Base-by-base conservation (phyloP, 2,797 vertebrate genomes). In the Halcyon leucocephala region DNA sequence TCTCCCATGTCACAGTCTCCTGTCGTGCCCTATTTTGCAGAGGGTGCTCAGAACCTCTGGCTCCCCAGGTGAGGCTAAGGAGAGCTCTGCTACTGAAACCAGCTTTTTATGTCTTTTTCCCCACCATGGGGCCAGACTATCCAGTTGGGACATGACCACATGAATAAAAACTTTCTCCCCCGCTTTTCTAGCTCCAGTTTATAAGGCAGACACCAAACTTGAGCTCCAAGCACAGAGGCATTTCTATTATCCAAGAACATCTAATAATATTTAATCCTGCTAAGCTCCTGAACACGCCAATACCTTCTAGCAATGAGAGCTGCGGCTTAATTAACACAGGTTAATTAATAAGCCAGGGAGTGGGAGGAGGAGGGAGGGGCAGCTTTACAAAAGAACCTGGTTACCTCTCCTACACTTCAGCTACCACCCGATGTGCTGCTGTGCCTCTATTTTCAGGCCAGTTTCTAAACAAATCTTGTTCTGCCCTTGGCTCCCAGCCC, bases 211-310 rank as follows among this genome's bases (percentile, higher is more conserved):
- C 88, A 82, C 73, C 29, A 55, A 89, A 84, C 29, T 10, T 2
- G 12, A 65, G 58, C 76, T 83, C 49, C 0, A 0, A 79, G 49
- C 12, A 5, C 49, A 57, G 72, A 67, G 28, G 35, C 64, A 69
- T 84, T 86, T 46, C 70, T 60, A 52, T 96, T 93, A 96, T 86
- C 80, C 58, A 33, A 65, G 80, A 95, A 82, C 70, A 93, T 73
- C 92, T 96, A 91, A 91, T 86, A 90, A 94, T 64, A 69, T 82
- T 97, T 97, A 96, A 96, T 95, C 95, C 93, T 33, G 20, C 90
- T 92, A 89, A 93, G 67, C 80, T 93, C 73, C 86, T 3, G 2
- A 95, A 82, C 92, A 89, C 1, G 0, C 77, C 1, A 2, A 93
- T 94, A 92, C 92, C 93, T 96, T 92, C 92, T 60, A 96, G 93